Conservation (phyloP, 1,140 invertebrate species). For the Dreissena rostriformis region DNA sequence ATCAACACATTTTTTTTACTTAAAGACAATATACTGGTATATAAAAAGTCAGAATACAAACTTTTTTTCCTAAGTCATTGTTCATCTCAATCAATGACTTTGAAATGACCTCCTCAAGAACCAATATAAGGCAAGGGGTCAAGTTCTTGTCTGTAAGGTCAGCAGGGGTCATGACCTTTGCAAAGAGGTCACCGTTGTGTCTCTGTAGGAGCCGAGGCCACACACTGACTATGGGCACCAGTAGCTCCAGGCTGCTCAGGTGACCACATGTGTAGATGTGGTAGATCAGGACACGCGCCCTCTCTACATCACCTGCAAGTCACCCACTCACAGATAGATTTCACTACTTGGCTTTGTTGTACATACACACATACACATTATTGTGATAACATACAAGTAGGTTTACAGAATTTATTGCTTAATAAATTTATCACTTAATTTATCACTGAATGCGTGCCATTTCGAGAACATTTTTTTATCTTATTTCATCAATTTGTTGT, state of each 20-base stretch:
- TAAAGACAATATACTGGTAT: too few species aligned
- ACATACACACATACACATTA: too few species aligned
- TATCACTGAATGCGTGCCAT: too few species aligned
- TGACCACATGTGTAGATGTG: slow-evolving; percentile 46
- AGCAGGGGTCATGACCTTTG: slow-evolving; percentile 14
- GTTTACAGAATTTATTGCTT: too few species aligned
- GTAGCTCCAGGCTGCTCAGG: slow-evolving; percentile 4
- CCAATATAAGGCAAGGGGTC: slow-evolving; percentile 21
- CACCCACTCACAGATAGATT: too few species aligned
- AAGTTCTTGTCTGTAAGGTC: slow-evolving; percentile 25
- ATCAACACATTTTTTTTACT: too few species aligned
- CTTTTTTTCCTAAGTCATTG: slow-evolving; percentile 15
- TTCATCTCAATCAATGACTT: slow-evolving; percentile 2
- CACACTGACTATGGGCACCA: slow-evolving; percentile 54
- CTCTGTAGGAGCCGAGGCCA: slow-evolving; percentile 55
- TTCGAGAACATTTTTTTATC: too few species aligned
- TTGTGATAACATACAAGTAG: too few species aligned
- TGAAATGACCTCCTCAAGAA: slow-evolving; percentile 20
- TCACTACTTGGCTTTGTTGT: too few species aligned
- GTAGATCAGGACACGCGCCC: slow-evolving; percentile 35
- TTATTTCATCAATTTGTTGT: too few species aligned
- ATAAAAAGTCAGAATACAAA: neutral
- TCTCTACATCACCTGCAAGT: slow-evolving; percentile 53
- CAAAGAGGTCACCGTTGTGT: slow-evolving; percentile 23
- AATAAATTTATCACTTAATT: too few species aligned